Evolutionary conservation across 1,140 invertebrate genomes (phyloP).

Genomic region (Aphaenogaster floridana): DNA sequence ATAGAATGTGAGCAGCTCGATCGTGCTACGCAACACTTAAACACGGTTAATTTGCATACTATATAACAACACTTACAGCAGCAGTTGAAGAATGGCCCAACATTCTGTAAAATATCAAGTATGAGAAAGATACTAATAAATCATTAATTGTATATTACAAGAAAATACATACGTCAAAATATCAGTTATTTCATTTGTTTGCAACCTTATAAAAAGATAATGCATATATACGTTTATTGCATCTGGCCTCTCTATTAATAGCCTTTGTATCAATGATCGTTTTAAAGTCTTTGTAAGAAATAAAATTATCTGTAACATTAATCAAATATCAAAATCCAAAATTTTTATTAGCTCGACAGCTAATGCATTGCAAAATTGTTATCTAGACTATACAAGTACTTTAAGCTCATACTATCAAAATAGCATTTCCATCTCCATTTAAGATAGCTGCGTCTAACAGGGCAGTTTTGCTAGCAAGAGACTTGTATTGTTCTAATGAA

Average conservation of each 20-base stretch:
- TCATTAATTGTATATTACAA: constrained; percentile 1
- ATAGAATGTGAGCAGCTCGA: too few species aligned
- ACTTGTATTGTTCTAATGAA: constrained; percentile 87
- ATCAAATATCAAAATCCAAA: not conserved
- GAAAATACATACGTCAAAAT: constrained; percentile 85
- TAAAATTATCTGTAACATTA: constrained; percentile 85
- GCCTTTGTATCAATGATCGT: constrained; percentile 84
- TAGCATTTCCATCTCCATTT: constrained; percentile 87
- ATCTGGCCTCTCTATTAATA: constrained; percentile 85
- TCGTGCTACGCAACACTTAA: too few species aligned
- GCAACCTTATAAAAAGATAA: constrained; percentile 86
- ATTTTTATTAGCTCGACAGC: not conserved
- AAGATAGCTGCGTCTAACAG: constrained; percentile 86
- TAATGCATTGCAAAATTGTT: constrained; percentile 26
- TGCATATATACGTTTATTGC: constrained; percentile 86
- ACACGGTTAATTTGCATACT: not conserved
- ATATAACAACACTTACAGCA: constrained; percentile 83
- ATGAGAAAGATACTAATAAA: constrained; percentile 32
- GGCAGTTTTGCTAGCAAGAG: constrained; percentile 86
- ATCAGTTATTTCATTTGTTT: constrained; percentile 86
- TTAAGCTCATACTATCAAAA: constrained; percentile 83
- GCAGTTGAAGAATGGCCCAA: constrained; percentile 86
- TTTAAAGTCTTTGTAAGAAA: constrained; percentile 87
- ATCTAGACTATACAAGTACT: constrained; percentile 2
- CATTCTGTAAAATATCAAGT: constrained; percentile 84